These are phyloP conservation scores for Spilarctia lutea DNA, from an alignment of 2,888 invertebrate genomes.

Conservation along the genomic window DNA sequence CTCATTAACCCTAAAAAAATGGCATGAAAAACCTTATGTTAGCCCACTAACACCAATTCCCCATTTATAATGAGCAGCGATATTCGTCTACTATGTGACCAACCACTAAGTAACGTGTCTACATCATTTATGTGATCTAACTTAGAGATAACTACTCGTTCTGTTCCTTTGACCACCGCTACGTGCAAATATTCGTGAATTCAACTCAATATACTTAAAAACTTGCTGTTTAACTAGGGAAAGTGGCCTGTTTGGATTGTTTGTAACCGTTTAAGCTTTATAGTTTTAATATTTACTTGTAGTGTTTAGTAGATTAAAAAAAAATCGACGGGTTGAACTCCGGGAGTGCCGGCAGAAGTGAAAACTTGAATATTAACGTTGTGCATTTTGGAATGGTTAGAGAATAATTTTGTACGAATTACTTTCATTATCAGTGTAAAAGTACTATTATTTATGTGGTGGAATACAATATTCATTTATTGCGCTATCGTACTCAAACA, in stretches of 20 bases:
- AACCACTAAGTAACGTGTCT: slow-evolving; percentile 40
- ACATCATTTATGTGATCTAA: slow-evolving; percentile 41
- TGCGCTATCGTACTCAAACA: too few relatives aligned
- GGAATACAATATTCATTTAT: too few relatives aligned
- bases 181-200: slow-evolving; percentile 59
- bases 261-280: slow-evolving; percentile 19
- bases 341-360: too few relatives aligned
- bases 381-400: too few relatives aligned
- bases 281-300: slow-evolving; percentile 13
- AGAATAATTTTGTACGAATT: too few relatives aligned
- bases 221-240: slow-evolving; percentile 42
- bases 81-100: slow-evolving; percentile 23
- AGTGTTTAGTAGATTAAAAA: slow-evolving; percentile 3
- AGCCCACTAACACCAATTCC: slow-evolving; percentile 16
- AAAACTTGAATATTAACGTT: too few relatives aligned
- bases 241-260: slow-evolving; percentile 32
- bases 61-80: slow-evolving; percentile 11
- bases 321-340: too few relatives aligned
- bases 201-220: slow-evolving; percentile 38
- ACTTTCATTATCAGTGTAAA: too few relatives aligned
- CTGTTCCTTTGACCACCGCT: slow-evolving; percentile 48
- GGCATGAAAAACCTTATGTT: slow-evolving; percentile 4
- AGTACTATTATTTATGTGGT: too few relatives aligned
- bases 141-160: slow-evolving; percentile 33
- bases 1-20: slow-evolving; percentile 13